These are phyloP conservation scores for Cantharis rufa DNA, from an alignment of 2,888 invertebrate species.

Conservation along the genomic window DNA sequence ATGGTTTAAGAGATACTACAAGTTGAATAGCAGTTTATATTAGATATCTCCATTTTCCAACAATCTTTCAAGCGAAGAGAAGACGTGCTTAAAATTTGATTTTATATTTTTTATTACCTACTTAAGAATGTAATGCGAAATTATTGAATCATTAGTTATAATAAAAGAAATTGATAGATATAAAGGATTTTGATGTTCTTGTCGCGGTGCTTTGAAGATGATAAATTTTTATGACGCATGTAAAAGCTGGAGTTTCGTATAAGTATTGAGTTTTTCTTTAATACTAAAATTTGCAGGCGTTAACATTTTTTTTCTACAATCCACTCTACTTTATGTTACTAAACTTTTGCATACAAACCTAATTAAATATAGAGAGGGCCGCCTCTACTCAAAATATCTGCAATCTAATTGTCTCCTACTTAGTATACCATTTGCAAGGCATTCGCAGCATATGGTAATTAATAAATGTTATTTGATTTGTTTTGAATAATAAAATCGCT, in stretches of 20 bases:
- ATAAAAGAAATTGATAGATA: background rate
- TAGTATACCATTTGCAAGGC: too few relatives aligned
- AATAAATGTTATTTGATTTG: too few relatives aligned
- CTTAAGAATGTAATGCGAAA: background rate
- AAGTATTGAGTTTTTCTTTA: background rate
- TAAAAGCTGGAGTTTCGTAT: background rate
- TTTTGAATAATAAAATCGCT: background rate
- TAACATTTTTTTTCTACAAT: too few relatives aligned
- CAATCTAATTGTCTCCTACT: too few relatives aligned
- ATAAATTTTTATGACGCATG: background rate
- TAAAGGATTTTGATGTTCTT: background rate
- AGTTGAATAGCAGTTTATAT: background rate
- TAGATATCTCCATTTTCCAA: background rate
- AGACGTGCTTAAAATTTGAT: background rate
- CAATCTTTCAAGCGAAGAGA: background rate
- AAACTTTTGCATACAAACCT: too few relatives aligned
- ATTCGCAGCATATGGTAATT: too few relatives aligned
- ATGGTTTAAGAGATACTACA: background rate
- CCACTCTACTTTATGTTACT: too few relatives aligned
- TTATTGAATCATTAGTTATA: background rate
- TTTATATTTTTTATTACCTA: background rate
- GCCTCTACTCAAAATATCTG: too few relatives aligned
- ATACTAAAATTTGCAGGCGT: background rate
- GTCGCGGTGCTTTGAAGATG: background rate
- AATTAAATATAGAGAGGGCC: too few relatives aligned